Evolutionary conservation across 2,797 vertebrate genomes (phyloP).

Genomic region (Aphelocoma californica): DNA sequence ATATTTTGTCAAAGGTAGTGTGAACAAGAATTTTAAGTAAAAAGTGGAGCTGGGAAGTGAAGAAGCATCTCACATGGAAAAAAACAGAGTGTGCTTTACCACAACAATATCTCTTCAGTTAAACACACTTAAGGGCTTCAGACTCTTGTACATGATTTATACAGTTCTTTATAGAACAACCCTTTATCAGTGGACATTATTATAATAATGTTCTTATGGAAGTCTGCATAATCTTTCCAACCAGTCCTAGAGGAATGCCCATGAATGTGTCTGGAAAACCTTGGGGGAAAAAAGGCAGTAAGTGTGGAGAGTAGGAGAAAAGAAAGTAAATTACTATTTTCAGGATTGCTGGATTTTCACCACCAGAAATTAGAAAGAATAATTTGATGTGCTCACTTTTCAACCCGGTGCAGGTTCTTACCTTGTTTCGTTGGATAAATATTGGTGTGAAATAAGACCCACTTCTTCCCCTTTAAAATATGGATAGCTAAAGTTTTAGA

Average conservation of each 20-base stretch:
- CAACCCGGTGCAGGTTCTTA: neutral
- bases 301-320: neutral
- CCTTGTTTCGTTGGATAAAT: neutral
- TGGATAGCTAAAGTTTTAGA: neutral
- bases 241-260: neutral
- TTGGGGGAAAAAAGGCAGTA: fast-evolving
- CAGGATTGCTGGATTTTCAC: neutral
- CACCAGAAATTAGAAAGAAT: neutral
- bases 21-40: neutral
- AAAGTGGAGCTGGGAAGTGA: neutral
- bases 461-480: neutral
- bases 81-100: neutral
- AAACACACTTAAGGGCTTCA: neutral
- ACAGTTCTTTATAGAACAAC: neutral
- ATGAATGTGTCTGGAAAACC: neutral
- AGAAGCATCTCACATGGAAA: neutral
- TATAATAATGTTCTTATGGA: neutral
- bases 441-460: neutral
- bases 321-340: neutral
- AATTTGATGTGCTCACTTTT: neutral
- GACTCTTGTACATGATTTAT: neutral
- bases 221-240: neutral
- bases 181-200: neutral
- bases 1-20: neutral
- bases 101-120: neutral